Evolutionary conservation across 2,113 vertebrate genomes (phyloP), one percentile per base, ranked within the genome.

Genomic region (Zingel zingel): DNA sequence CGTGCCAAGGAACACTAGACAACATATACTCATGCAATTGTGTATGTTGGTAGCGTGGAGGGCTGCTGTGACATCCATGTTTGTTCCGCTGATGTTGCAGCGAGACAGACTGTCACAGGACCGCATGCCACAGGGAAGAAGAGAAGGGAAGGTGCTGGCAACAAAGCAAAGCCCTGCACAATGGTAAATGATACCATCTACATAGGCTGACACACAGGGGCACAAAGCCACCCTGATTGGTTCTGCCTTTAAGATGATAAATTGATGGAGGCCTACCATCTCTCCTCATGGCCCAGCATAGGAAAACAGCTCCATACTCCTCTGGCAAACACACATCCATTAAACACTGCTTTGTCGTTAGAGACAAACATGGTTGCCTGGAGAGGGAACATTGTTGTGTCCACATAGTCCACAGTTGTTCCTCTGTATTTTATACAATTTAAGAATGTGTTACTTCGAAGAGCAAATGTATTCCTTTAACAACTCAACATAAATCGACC

Each of bases 351-450:
- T 72, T 73, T 84, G 80, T 81, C 83, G 58, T 83, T 62, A 43
- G 70, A 78, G 78, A 91, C 88, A 92, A 86, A 82, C 90, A 90
- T 2, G 30, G 93, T 92, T 93, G 90, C 92, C 91, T 89, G 76
- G 91, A 82, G 88, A 91, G 79, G 63, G 75, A 88, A 83, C 71
- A 86, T 10, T 90, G 90, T 90, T 91, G 74, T 91, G 82, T 83
- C 81, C 90, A 90, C 88, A 91, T 27, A 84, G 56, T 33, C 57
- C 9, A 61, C 64, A 74, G 70, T 70, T 6, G n/a, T 16, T 74
- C 71, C 68, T 63, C 47, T 1, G 56, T 30, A 74, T 84, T 86
- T 85, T 84, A 79, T 58, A 81, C 57, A 76, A 73, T 87, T 85
- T 57, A 7, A 81, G 18, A 67, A 73, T 73, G 74, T 77, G 48